Evolutionary conservation across 2,888 invertebrate genomes (phyloP).

Genomic region (Ormyrus nitidulus): DNA sequence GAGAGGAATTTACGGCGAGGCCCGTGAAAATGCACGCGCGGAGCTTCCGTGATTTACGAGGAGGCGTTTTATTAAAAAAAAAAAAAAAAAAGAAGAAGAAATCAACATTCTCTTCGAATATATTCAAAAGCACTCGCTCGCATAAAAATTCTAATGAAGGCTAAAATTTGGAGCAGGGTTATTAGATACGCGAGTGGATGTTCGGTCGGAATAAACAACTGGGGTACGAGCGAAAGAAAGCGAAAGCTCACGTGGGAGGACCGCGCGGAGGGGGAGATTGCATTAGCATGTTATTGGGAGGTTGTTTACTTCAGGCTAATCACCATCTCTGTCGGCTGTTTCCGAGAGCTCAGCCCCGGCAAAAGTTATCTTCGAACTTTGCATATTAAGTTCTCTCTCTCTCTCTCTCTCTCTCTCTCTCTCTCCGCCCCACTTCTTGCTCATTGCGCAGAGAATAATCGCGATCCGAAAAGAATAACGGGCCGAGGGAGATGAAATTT

Average conservation of each 20-base stretch:
- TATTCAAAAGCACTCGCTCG: too few relatives aligned
- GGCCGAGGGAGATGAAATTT: too few relatives aligned
- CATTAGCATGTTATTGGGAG: conserved; percentile 73
- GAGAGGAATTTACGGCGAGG: background rate
- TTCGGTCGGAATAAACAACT: background rate
- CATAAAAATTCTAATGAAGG: too few relatives aligned
- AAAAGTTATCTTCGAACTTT: conserved; percentile 36
- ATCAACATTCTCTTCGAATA: too few relatives aligned
- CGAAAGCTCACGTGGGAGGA: background rate
- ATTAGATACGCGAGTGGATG: background rate
- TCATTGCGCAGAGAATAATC: too few relatives aligned
- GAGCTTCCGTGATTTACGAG: too few relatives aligned
- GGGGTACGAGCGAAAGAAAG: conserved; percentile 3
- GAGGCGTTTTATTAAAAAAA: too few relatives aligned
- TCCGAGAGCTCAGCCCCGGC: background rate
- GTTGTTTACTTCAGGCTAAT: conserved; percentile 72
- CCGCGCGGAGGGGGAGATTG: conserved; percentile 49
- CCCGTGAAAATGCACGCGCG: background rate
- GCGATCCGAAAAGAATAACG: too few relatives aligned
- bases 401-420: too few relatives aligned
- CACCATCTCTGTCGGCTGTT: conserved; percentile 57
- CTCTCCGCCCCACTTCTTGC: too few relatives aligned
- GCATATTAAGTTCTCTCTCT: conserved; percentile 10
- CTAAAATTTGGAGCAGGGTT: too few relatives aligned
- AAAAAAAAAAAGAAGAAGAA: too few relatives aligned